These are phyloP conservation scores for Paralinhomoeus sp. DNA, from an alignment of 2,888 invertebrate genomes.

Conservation along the genomic window DNA sequence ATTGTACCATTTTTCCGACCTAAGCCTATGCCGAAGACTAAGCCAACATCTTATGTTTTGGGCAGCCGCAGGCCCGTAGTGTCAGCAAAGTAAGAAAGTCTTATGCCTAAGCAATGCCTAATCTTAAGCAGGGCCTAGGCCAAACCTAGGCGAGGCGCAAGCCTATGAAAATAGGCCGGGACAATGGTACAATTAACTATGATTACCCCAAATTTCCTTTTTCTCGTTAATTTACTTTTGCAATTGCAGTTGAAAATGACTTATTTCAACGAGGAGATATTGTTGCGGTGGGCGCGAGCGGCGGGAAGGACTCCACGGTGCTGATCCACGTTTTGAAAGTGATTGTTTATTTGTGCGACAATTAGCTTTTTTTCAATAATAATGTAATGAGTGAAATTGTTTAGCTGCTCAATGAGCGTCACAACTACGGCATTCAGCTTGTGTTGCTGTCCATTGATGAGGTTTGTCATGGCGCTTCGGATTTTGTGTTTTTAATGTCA, in stretches of 20 bases:
- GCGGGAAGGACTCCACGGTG: constrained; percentile 64
- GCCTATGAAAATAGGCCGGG: no score
- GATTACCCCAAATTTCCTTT: no score
- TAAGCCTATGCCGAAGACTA: no score
- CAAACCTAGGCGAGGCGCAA: no score
- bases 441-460: constrained; percentile 87
- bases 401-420: constrained; percentile 64
- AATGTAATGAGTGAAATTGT: constrained; percentile 2
- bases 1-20: neutral
- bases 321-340: constrained; percentile 55
- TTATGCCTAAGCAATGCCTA: no score
- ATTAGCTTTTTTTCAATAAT: neutral
- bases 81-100: no score
- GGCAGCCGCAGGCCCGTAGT: no score
- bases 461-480: no score
- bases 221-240: neutral
- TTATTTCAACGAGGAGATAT: constrained; percentile 18
- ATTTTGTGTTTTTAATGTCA: no score
- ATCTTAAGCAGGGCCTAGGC: no score
- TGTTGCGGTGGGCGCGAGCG: constrained; percentile 24
- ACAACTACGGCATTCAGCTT: constrained; percentile 68
- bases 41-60: no score
- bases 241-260: neutral
- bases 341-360: neutral
- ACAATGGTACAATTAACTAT: no score